Evolutionary conservation across 2,113 vertebrate genomes (phyloP).

Genomic region (Ptilonorhynchus violaceus): DNA sequence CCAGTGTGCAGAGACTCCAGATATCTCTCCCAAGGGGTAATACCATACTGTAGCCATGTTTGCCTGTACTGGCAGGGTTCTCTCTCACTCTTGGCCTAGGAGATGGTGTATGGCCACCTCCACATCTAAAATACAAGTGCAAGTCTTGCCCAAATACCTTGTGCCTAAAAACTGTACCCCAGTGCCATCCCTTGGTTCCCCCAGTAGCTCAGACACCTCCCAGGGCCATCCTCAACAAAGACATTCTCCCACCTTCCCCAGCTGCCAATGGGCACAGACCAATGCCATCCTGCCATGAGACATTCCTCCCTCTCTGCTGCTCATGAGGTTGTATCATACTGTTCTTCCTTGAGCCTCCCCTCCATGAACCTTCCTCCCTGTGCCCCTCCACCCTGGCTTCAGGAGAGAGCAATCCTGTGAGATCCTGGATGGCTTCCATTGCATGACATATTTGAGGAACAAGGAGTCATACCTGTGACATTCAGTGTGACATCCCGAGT

Average conservation of each 20-base stretch:
- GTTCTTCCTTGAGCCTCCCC: neutral
- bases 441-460: rapidly evolving
- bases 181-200: neutral
- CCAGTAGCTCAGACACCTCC: neutral
- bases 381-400: neutral
- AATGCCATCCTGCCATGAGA: neutral
- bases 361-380: neutral
- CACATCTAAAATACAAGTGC: neutral
- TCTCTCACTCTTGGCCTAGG: neutral
- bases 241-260: neutral
- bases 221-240: neutral
- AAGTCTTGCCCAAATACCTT: neutral
- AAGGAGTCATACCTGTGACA: neutral
- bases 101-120: neutral
- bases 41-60: neutral
- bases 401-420: neutral
- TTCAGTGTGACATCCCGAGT: neutral
- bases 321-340: neutral
- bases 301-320: neutral
- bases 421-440: neutral
- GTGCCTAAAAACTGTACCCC: neutral
- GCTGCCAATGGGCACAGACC: neutral
- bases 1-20: neutral
- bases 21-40: neutral
- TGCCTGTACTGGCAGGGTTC: neutral